Conservation (phyloP, 2,888 invertebrate genomes). For the Drosophila stalkeri region DNA sequence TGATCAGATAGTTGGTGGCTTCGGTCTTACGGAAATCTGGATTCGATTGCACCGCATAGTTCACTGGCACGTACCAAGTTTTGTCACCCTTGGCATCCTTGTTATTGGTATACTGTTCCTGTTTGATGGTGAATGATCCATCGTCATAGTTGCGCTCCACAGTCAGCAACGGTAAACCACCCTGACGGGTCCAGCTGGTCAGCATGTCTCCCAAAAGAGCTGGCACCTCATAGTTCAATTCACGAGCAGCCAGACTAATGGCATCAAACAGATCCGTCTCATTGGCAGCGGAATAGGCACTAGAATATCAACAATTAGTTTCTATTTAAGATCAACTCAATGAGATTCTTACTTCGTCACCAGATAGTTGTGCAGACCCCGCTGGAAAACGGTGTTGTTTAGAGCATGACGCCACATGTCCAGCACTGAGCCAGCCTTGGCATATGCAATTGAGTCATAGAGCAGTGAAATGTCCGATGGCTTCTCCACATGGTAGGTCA, state of each 20-base stretch:
- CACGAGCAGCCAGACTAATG: slow-evolving; percentile 72
- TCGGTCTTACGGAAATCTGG: slow-evolving; percentile 81
- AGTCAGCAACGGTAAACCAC: slow-evolving; percentile 87
- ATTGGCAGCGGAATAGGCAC: slow-evolving; percentile 62
- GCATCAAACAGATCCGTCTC: slow-evolving; percentile 77
- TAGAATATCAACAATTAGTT: background rate
- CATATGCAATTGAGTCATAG: slow-evolving; percentile 94
- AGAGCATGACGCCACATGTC: slow-evolving; percentile 83
- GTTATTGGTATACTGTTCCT: slow-evolving; percentile 82
- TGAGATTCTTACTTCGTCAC: slow-evolving; percentile 70
- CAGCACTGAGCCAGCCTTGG: slow-evolving; percentile 91
- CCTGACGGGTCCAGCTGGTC: slow-evolving; percentile 87
- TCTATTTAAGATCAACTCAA: background rate
- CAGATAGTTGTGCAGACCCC: slow-evolving; percentile 81
- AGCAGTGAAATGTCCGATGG: slow-evolving; percentile 93
- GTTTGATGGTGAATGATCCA: slow-evolving; percentile 86
- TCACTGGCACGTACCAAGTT: slow-evolving; percentile 82
- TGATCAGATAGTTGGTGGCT: slow-evolving; percentile 74
- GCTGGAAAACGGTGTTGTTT: slow-evolving; percentile 77
- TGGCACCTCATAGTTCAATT: slow-evolving; percentile 55
- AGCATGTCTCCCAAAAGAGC: slow-evolving; percentile 87
- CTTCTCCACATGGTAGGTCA: slow-evolving; percentile 92
- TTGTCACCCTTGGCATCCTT: slow-evolving; percentile 40
- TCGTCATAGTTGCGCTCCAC: slow-evolving; percentile 86
- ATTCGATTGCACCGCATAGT: slow-evolving; percentile 73